Conservation (phyloP, 35 echinoderm and acorn worm species). For the Eucidaris tribuloides region DNA sequence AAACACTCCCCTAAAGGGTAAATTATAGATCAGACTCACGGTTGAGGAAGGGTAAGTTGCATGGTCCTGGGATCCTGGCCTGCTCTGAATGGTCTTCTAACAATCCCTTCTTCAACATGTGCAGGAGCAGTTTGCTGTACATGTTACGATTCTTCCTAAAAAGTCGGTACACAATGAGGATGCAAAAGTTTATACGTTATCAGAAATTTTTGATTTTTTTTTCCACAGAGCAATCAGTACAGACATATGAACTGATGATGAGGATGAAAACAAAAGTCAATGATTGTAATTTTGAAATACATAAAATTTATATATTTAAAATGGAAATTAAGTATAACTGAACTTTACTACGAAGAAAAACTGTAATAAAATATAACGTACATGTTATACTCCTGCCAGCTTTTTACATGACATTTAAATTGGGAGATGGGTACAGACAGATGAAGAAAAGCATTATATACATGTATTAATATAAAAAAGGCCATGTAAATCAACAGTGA, state of each 20-base stretch:
- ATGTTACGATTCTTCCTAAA: constrained; percentile 91
- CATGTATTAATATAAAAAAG: too few relatives aligned
- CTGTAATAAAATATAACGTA: too few relatives aligned
- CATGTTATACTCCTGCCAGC: too few relatives aligned
- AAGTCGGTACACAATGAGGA: background rate
- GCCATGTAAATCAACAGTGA: too few relatives aligned
- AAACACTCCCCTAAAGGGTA: too few relatives aligned
- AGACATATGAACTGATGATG: too few relatives aligned
- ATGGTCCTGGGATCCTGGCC: constrained; percentile 69
- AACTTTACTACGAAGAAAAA: too few relatives aligned
- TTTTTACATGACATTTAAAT: too few relatives aligned
- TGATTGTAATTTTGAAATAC: background rate
- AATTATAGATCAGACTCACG: constrained; percentile 53
- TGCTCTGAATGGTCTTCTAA: constrained; percentile 86
- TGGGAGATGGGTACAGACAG: too few relatives aligned
- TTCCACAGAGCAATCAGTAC: background rate
- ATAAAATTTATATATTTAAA: background rate
- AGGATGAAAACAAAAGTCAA: background rate
- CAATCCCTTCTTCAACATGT: constrained; percentile 91
- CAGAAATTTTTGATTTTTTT: background rate
- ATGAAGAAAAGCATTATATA: too few relatives aligned
- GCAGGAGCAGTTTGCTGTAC: constrained; percentile 80
- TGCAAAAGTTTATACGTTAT: background rate
- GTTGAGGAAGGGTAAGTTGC: constrained; percentile 78
- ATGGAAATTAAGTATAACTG: background rate